Conservation (phyloP, 2,888 invertebrate genomes). For the Deilephila porcellus region DNA sequence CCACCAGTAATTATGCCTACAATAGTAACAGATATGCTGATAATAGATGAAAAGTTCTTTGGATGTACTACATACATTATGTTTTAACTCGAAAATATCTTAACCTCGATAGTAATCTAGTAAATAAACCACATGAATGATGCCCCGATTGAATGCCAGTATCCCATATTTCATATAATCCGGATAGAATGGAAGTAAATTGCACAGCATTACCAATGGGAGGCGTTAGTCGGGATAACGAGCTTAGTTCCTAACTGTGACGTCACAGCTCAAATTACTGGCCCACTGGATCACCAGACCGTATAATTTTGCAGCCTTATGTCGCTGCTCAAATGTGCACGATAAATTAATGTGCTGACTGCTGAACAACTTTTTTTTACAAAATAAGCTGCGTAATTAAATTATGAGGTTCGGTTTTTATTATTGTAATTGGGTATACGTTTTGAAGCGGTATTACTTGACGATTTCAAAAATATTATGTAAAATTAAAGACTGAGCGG, state of each 20-base stretch:
- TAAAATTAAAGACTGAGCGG: too few species aligned
- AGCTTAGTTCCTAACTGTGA: constrained; percentile 8
- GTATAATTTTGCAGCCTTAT: not conserved
- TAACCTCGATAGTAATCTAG: too few species aligned
- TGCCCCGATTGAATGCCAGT: not conserved
- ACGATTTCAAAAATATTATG: too few species aligned
- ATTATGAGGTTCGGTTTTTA: too few species aligned
- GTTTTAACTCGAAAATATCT: too few species aligned
- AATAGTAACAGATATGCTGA: too few species aligned
- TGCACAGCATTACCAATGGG: constrained; percentile 28
- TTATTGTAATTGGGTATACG: too few species aligned
- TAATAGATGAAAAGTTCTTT: too few species aligned
- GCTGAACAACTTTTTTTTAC: not conserved
- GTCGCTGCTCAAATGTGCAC: not conserved
- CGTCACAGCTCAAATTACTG: constrained; percentile 3
- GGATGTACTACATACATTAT: too few species aligned
- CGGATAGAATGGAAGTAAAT: constrained; percentile 3
- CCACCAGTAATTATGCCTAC: too few species aligned
- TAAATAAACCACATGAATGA: not conserved
- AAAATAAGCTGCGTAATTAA: not conserved
- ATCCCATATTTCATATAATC: not conserved
- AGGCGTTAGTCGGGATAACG: constrained; percentile 27
- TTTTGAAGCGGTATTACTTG: too few species aligned
- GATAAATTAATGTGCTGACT: not conserved
- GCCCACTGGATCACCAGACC: not conserved